Conservation (phyloP, 2,797 vertebrate genomes). For the Pseudomugil tenellus region DNA sequence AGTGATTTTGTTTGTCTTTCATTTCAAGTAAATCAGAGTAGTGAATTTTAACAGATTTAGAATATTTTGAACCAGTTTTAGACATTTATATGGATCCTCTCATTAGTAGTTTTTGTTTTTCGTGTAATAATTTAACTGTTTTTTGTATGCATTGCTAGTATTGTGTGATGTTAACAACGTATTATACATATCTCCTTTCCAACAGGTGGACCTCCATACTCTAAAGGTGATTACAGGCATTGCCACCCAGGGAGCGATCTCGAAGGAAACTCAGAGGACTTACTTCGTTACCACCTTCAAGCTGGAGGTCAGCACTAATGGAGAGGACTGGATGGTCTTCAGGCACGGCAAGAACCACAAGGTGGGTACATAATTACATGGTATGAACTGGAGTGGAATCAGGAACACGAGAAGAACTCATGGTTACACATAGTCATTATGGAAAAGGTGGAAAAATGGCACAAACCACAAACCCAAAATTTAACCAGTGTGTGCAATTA, state of each 20-base stretch:
- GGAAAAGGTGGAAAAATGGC: constrained; percentile 36
- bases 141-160: not conserved
- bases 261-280: constrained; percentile 91
- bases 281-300: constrained; percentile 96
- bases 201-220: constrained; percentile 81
- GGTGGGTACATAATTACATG: constrained; percentile 74
- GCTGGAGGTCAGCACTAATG: constrained; percentile 97
- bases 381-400: not conserved
- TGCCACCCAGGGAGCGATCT: constrained; percentile 95
- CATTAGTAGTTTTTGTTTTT: not conserved
- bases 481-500: constrained; percentile 61
- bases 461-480: constrained; percentile 62
- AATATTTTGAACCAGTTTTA: not conserved
- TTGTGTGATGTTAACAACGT: not conserved
- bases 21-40: not conserved
- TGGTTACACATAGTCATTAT: constrained; percentile 31
- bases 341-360: constrained; percentile 98
- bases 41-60: not conserved
- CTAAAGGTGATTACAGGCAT: constrained; percentile 94
- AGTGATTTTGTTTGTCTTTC: constrained; percentile 9
- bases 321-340: constrained; percentile 99
- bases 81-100: not conserved
- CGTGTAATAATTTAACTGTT: not conserved
- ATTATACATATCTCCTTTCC: not conserved
- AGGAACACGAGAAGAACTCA: constrained; percentile 8